A percentile compares a stretch with the other conserved stretches of the same genome.
Conservation (phyloP, 2,888 invertebrate species). For the Aphrophora alni region DNA sequence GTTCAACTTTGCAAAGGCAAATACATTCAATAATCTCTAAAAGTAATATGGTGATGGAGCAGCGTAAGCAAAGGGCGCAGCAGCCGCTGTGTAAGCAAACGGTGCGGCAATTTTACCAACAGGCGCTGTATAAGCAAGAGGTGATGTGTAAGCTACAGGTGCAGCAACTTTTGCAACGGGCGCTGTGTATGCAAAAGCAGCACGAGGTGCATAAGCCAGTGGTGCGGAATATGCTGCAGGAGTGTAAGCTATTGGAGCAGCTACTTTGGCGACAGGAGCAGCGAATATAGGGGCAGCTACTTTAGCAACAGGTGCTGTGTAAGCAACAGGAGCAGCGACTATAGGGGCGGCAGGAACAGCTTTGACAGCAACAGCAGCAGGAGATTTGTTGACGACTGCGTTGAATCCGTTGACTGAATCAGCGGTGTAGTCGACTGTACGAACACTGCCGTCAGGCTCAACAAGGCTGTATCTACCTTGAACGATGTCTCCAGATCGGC, state of each 20-base stretch:
- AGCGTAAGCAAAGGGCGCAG: slow-evolving; percentile 39
- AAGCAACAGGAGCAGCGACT: slow-evolving; percentile 56
- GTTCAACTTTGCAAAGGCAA: too few species aligned
- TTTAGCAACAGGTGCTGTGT: slow-evolving; percentile 53
- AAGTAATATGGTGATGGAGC: slow-evolving; percentile 52
- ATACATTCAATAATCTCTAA: not conserved
- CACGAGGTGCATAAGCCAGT: slow-evolving; percentile 58
- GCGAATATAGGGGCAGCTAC: slow-evolving; percentile 51
- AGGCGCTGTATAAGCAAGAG: slow-evolving; percentile 53
- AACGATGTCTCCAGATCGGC: slow-evolving; percentile 48
- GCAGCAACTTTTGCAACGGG: slow-evolving; percentile 56
- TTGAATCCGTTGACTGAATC: slow-evolving; percentile 48
- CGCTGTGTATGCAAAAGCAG: slow-evolving; percentile 63
- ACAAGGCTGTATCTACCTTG: slow-evolving; percentile 38
- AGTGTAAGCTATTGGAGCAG: slow-evolving; percentile 37
- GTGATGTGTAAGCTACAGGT: slow-evolving; percentile 54
- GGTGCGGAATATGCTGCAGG: slow-evolving; percentile 28
- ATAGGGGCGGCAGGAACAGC: slow-evolving; percentile 46
- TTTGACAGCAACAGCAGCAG: slow-evolving; percentile 41
- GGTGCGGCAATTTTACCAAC: slow-evolving; percentile 31
- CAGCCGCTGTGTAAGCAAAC: slow-evolving; percentile 28
- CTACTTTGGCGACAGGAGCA: slow-evolving; percentile 45
- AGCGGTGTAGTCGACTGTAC: slow-evolving; percentile 50
- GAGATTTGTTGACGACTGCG: slow-evolving; percentile 43
- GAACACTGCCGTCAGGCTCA: not conserved